These are phyloP conservation scores for Gavialis gangeticus DNA, from an alignment of 2,113 vertebrate genomes.

Conservation along the genomic window DNA sequence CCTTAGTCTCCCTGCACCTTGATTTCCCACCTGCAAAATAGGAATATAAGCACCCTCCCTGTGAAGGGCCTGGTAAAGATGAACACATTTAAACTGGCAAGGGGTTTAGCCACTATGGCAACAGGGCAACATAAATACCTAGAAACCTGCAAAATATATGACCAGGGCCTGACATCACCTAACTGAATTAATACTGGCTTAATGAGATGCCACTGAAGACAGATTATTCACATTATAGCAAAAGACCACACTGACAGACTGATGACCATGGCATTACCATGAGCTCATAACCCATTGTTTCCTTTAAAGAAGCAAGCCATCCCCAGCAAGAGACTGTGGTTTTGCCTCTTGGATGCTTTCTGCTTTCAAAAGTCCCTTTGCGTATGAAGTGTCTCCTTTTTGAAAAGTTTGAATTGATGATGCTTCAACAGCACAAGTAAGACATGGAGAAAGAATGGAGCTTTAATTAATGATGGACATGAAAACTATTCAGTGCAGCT, in stretches of 20 bases:
- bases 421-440: conserved; percentile 27
- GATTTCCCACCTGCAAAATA: too few relatives aligned
- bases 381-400: not conserved
- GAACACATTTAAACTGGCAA: too few relatives aligned
- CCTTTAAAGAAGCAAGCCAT: not conserved
- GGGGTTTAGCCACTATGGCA: too few relatives aligned
- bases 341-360: not conserved
- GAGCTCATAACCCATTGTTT: not conserved
- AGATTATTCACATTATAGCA: not conserved
- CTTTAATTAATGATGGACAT: conserved; percentile 25
- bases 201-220: too few relatives aligned
- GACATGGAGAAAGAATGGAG: conserved; percentile 10
- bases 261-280: not conserved
- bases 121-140: too few relatives aligned
- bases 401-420: not conserved
- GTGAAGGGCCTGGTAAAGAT: too few relatives aligned
- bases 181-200: too few relatives aligned
- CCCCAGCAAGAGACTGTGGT: not conserved
- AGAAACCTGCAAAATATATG: too few relatives aligned
- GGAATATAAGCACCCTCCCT: too few relatives aligned
- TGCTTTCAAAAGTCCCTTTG: conserved; percentile 48
- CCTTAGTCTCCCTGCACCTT: too few relatives aligned
- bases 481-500: conserved; percentile 29
- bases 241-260: not conserved
- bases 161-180: too few relatives aligned